Percentiles rank a stretch among this genome's conserved stretches.
These are phyloP conservation scores for Paedocypris sp. DNA, from an alignment of 2,113 vertebrate species.

Conservation along the genomic window DNA sequence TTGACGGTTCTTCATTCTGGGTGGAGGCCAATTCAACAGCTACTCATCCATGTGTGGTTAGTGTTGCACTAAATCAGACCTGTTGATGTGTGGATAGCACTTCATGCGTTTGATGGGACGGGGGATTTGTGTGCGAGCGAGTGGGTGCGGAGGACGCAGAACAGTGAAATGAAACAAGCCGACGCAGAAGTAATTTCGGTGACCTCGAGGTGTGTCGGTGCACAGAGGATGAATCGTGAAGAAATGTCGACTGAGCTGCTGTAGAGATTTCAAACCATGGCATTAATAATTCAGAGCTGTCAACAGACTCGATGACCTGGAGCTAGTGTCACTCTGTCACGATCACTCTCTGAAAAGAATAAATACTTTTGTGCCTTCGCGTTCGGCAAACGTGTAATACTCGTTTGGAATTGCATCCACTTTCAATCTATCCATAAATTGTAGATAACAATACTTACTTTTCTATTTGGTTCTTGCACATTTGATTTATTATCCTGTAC, in stretches of 20 bases:
- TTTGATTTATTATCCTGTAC: background rate
- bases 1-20: background rate
- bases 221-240: background rate
- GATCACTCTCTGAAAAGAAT: too few species aligned
- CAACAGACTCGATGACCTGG: background rate
- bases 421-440: background rate
- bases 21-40: constrained; percentile 3
- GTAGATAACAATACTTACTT: too few species aligned
- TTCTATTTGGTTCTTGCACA: background rate
- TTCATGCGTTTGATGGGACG: constrained; percentile 32
- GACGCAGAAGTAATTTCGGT: constrained; percentile 1
- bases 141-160: constrained; percentile 34
- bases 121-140: too few species aligned
- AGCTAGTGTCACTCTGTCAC: background rate
- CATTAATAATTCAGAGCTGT: background rate
- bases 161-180: constrained; percentile 26
- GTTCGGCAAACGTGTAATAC: background rate
- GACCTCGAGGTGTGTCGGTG: background rate
- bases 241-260: constrained; percentile 3
- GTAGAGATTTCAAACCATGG: background rate
- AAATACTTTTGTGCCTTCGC: too few species aligned
- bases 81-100: constrained; percentile 32
- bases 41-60: constrained; percentile 26
- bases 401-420: background rate
- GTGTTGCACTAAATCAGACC: constrained; percentile 40